These are phyloP conservation scores for Myiagra hebetior DNA, from an alignment of 2,113 vertebrate species.

Conservation along the genomic window DNA sequence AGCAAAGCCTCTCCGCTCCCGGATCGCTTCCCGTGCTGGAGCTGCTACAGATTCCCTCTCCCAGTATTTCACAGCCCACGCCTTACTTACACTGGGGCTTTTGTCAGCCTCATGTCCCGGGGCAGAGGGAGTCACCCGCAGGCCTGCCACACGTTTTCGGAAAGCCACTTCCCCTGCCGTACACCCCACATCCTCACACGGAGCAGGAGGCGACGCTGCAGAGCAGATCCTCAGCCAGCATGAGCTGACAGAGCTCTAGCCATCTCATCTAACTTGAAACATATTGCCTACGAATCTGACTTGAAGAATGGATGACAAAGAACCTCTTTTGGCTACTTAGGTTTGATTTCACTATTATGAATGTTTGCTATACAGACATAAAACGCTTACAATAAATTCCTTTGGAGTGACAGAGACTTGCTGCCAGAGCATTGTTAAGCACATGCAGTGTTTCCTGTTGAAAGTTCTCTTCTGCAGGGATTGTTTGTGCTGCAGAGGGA, in stretches of 20 bases:
- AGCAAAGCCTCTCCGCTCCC: neutral
- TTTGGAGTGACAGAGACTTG: neutral
- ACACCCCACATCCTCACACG: fast-evolving
- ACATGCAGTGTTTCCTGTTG: neutral
- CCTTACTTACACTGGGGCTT: neutral
- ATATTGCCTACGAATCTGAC: neutral
- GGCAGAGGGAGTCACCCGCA: neutral
- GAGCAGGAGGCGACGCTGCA: fast-evolving
- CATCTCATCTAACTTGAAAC: neutral
- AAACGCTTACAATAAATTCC: neutral
- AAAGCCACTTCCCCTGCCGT: neutral
- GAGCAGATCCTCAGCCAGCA: neutral
- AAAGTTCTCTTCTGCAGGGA: neutral
- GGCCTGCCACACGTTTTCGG: neutral
- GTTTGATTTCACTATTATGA: neutral
- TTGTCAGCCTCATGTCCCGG: neutral
- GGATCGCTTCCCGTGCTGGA: neutral
- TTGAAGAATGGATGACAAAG: neutral
- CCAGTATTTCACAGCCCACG: neutral
- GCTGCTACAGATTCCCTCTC: neutral
- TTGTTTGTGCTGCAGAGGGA: neutral
- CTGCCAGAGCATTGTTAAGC: neutral
- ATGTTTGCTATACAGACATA: neutral
- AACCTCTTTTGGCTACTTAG: neutral
- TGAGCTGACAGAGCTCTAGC: neutral